phyloP scores from a whole-genome alignment of 1,140 invertebrate genomes.

The Drosophila sproati region DNA sequence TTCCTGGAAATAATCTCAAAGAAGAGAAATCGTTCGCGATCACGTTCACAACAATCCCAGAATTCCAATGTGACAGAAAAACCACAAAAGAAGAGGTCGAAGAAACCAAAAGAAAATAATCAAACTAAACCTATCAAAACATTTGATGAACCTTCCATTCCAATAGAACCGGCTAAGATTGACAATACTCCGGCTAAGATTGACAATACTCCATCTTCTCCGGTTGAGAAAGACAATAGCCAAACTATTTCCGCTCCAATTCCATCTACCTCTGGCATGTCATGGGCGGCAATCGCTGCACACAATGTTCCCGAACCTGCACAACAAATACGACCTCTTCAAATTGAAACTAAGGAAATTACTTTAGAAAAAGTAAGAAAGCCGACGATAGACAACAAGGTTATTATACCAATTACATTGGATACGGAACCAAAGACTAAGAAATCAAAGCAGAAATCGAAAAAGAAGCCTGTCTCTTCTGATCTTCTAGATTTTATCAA shows the following conservation, averaged over 20 bases:
- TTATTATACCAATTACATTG: slow-evolving; percentile 54
- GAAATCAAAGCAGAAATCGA: slow-evolving; percentile 74
- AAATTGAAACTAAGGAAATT: slow-evolving; percentile 37
- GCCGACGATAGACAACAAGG: slow-evolving; percentile 32
- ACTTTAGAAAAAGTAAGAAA: slow-evolving; percentile 15
- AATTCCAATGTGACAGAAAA: slow-evolving; percentile 53
- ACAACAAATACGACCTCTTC: slow-evolving; percentile 67
- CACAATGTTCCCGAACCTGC: slow-evolving; percentile 78
- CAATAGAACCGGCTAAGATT: background rate
- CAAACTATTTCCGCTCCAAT: slow-evolving; percentile 9
- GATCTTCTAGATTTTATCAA: slow-evolving; percentile 65
- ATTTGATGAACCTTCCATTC: background rate
- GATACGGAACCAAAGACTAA: slow-evolving; percentile 60
- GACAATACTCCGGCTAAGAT: background rate
- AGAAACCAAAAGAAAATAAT: slow-evolving; percentile 55
- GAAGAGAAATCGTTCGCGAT: slow-evolving; percentile 70
- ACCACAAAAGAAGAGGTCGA: slow-evolving; percentile 61
- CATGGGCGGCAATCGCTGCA: slow-evolving; percentile 78
- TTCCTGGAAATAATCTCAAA: slow-evolving; percentile 69
- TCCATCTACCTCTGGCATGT: slow-evolving; percentile 60
- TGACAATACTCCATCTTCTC: background rate
- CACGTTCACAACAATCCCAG: slow-evolving; percentile 73
- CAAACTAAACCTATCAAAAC: slow-evolving; percentile 6
- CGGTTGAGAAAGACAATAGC: background rate
- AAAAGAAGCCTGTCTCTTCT: slow-evolving; percentile 44